A percentile compares a stretch with the other conserved stretches of the same genome.
phyloP scores from a whole-genome alignment of 1,140 invertebrate genomes.

The Parapsyche elsis region DNA sequence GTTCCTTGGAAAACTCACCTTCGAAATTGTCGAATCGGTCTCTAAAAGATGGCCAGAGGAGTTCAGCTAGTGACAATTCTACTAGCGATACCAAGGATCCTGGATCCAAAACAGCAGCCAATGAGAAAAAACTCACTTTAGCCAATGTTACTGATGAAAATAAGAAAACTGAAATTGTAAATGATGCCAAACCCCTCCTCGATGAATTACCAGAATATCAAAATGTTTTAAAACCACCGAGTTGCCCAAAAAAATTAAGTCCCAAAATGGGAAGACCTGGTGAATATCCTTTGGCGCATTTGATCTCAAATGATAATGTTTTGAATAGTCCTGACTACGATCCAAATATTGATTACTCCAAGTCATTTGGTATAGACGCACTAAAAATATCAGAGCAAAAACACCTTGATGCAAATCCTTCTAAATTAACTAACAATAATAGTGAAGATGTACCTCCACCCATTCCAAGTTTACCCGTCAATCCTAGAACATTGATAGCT shows the following conservation, averaged over 20 bases:
- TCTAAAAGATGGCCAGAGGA: conserved; percentile 45
- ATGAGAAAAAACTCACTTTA: conserved; percentile 33
- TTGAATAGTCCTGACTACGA: conserved; percentile 52
- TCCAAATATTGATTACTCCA: conserved; percentile 14
- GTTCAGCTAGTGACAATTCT: conserved; percentile 54
- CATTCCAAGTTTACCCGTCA: conserved; percentile 72
- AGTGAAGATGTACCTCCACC: conserved; percentile 66
- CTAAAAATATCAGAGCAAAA: conserved; percentile 7
- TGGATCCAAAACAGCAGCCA: conserved; percentile 1
- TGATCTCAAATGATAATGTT: conserved; percentile 44
- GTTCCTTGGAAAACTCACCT: conserved; percentile 62
- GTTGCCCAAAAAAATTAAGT: conserved; percentile 52
- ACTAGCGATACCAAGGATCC: conserved; percentile 40
- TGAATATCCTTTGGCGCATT: conserved; percentile 41
- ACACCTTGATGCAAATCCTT: conserved; percentile 5
- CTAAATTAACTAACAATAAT: conserved; percentile 33
- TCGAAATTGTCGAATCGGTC: conserved; percentile 57
- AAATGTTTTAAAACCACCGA: conserved; percentile 60
- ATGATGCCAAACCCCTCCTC: conserved; percentile 31
- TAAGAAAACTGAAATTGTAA: background rate
- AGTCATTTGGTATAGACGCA: conserved; percentile 6
- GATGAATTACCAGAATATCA: conserved; percentile 63
- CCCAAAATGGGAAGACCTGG: conserved; percentile 48
- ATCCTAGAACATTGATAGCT: conserved; percentile 73
- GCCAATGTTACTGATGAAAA: conserved; percentile 21